Percentiles rank a stretch among this genome's conserved stretches.
Conservation (phyloP, 2,888 invertebrate species). For the Drosophila borborema region DNA sequence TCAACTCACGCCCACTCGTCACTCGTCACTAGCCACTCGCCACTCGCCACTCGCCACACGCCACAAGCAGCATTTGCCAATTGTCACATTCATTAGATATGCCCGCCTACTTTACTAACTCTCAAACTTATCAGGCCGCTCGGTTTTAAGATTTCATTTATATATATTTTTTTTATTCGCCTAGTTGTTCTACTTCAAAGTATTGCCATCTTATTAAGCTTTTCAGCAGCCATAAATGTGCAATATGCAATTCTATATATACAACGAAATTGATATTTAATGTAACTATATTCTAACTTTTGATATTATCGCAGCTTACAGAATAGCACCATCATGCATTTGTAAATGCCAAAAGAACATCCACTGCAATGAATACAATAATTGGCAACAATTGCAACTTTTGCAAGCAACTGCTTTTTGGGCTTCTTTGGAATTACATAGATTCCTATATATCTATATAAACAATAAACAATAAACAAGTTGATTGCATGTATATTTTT, state of each 20-base stretch:
- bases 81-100: slow-evolving; percentile 29
- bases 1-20: slow-evolving; percentile 15
- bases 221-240: slow-evolving; percentile 45
- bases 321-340: slow-evolving; percentile 86
- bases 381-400: slow-evolving; percentile 15
- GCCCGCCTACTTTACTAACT: slow-evolving; percentile 28
- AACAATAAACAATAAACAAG: slow-evolving; percentile 20
- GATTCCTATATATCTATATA: neutral
- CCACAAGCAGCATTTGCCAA: slow-evolving; percentile 27
- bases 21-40: no score
- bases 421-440: slow-evolving; percentile 23
- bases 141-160: neutral
- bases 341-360: slow-evolving; percentile 75
- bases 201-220: slow-evolving; percentile 74
- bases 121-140: slow-evolving; percentile 20
- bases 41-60: slow-evolving; percentile 4
- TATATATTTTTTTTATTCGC: neutral
- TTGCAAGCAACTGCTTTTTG: slow-evolving; percentile 15
- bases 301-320: slow-evolving; percentile 83
- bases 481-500: slow-evolving; percentile 53
- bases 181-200: slow-evolving; percentile 63
- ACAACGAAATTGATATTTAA: slow-evolving; percentile 45
- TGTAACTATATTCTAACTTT: slow-evolving; percentile 55
- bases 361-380: slow-evolving; percentile 16
- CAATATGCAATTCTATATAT: slow-evolving; percentile 16